Evolutionary conservation across 2,888 invertebrate species (phyloP).

Genomic region (Parasteatoda lunata): DNA sequence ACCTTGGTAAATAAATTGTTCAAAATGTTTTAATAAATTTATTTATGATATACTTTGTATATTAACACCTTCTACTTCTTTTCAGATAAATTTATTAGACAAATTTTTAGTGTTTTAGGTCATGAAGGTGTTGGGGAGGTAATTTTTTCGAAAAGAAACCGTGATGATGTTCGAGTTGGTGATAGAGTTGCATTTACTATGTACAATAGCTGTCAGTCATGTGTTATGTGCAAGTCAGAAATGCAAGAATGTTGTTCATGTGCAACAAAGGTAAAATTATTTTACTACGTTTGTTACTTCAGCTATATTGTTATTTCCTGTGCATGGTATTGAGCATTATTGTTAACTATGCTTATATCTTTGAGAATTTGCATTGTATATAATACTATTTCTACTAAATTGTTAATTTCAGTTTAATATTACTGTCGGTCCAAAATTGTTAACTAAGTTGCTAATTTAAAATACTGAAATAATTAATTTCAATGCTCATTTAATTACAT

Average conservation of each 20-base stretch:
- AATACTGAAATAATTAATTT: too few relatives aligned
- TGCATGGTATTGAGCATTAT: not conserved
- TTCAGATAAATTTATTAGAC: not conserved
- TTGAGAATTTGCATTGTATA: too few relatives aligned
- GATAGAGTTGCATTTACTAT: constrained; percentile 70
- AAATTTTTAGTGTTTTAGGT: constrained; percentile 69
- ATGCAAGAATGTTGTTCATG: constrained; percentile 67
- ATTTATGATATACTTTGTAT: not conserved
- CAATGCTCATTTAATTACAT: too few relatives aligned
- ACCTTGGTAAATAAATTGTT: constrained; percentile 70
- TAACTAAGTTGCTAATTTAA: too few relatives aligned
- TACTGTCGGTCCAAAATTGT: too few relatives aligned
- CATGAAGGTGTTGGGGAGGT: constrained; percentile 71
- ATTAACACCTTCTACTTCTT: not conserved
- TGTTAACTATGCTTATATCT: not conserved
- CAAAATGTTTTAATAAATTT: not conserved
- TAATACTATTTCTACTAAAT: too few relatives aligned
- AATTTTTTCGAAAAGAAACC: constrained; percentile 22
- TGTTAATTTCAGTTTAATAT: too few relatives aligned
- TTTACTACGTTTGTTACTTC: too few relatives aligned
- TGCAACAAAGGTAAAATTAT: constrained; percentile 53
- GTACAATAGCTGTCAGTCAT: constrained; percentile 64
- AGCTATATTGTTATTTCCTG: too few relatives aligned
- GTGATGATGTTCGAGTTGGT: constrained; percentile 49
- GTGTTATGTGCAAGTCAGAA: constrained; percentile 67